Evolutionary conservation across 2,113 vertebrate species (phyloP).

Genomic region (Brachypodius melanocephalos): DNA sequence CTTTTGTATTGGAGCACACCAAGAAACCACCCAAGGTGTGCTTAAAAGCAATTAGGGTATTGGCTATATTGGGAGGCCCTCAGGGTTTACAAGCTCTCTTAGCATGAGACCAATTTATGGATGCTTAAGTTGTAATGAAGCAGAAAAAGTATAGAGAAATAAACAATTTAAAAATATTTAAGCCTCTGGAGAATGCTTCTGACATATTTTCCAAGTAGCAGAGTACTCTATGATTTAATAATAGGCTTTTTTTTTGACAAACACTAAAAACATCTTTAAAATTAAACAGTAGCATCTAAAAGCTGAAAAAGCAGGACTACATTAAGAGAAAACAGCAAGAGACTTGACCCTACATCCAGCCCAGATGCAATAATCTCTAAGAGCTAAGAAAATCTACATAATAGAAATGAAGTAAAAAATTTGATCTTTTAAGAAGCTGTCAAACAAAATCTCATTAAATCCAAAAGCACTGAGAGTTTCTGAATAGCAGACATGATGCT

Average conservation of each 20-base stretch:
- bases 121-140: slow-evolving; percentile 27
- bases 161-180: slow-evolving; percentile 11
- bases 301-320: background rate
- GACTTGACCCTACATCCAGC: background rate
- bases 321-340: background rate
- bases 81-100: background rate
- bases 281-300: background rate
- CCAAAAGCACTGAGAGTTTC: background rate
- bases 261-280: background rate
- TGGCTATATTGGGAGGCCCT: background rate
- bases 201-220: background rate
- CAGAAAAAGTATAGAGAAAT: background rate
- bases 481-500: background rate
- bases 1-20: background rate
- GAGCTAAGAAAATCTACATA: background rate
- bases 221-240: background rate
- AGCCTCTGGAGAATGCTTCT: background rate
- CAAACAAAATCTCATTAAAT: background rate
- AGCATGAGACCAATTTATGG: slow-evolving; percentile 10
- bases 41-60: background rate
- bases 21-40: background rate
- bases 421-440: background rate
- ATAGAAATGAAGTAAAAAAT: background rate
- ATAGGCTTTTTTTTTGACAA: background rate
- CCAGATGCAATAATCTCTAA: background rate